These are phyloP conservation scores for Dolichomitus sp. DNA, from an alignment of 2,888 invertebrate genomes.

Conservation along the genomic window DNA sequence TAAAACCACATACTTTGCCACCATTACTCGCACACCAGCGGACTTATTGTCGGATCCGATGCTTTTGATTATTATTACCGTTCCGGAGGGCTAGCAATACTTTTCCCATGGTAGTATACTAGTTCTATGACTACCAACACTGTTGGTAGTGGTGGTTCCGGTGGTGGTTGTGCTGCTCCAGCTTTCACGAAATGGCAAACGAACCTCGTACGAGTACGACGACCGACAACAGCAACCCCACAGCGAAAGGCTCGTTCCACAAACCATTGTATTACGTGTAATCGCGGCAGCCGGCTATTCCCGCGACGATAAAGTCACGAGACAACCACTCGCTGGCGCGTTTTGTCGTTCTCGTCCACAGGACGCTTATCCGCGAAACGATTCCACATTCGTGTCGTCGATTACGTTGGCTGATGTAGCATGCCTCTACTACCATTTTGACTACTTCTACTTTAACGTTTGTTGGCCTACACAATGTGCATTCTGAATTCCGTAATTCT, in stretches of 20 bases:
- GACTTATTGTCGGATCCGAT: constrained; percentile 47
- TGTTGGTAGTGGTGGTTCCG: not conserved
- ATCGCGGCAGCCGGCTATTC: constrained; percentile 66
- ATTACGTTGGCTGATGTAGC: constrained; percentile 44
- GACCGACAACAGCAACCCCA: constrained; percentile 13
- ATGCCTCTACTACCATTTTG: constrained; percentile 24
- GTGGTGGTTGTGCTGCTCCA: not conserved
- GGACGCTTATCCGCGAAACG: constrained; percentile 57
- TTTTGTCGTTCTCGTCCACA: constrained; percentile 37
- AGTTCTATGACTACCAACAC: not conserved
- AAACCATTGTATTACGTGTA: constrained; percentile 69
- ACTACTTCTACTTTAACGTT: constrained; percentile 17
- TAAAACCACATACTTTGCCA: constrained; percentile 4
- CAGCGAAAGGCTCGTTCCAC: constrained; percentile 55
- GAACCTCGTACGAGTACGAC: constrained; percentile 46
- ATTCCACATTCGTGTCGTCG: constrained; percentile 53
- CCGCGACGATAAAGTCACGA: constrained; percentile 69
- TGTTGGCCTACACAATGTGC: not conserved
- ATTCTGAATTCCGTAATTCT: constrained; percentile 3
- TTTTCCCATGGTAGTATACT: constrained; percentile 21
- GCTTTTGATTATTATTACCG: constrained; percentile 51
- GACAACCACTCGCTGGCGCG: constrained; percentile 54
- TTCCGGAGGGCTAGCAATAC: constrained; percentile 33
- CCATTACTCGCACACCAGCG: constrained; percentile 7
- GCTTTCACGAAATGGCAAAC: constrained; percentile 38